Base-by-base conservation (phyloP, 2,113 vertebrate species). In the western clawed frog (Xenopus tropicalis) region DNA sequence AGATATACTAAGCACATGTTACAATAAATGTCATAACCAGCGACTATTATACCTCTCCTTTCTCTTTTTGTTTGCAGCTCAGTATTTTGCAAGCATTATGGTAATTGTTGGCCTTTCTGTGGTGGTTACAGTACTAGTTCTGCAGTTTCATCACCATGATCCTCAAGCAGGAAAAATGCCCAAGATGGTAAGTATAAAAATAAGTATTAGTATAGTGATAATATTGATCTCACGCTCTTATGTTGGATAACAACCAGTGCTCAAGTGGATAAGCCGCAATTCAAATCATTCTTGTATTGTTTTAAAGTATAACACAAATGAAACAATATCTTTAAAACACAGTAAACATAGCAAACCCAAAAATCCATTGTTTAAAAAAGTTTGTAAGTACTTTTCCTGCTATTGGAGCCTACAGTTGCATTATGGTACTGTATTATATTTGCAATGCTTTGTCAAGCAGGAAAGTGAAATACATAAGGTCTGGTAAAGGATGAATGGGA, bases 51-150 rank as follows among this genome's bases (percentile, higher is more conserved):
- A 37, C 29, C 29, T 37, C 29, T 37, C 29, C 6, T 21, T 56
- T 59, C 51, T 61, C 58, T 56, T 44, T 77, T 77, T 66, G 1
- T 51, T 48, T 74, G 19, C 81, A 96, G 94, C 93, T 82, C 94
- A 95, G 79, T 96, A 96, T 85, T 95, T 96, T 1, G 93, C 94
- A 8, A 94, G 93, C 78, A 95, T 94, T 74, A 95, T 96, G 94
- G 91, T 95, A 84, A 95, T 96, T 0, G 93, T 95, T 78, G 94
- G 93, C 29, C 81, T 95, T 58, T 96, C 94, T 17, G 92, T 96
- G 64, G 91, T 96, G 25, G 93, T 96, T 46, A 96, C 94, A 1
- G 93, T 95, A 37, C 86, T 96, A 56, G 92, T 96, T n/a, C 90
- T 96, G 21, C 93, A 95, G 83, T 94, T 94, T 84, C 94, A 96